A percentile compares a stretch with the other conserved stretches of the same genome.
phyloP scores from a whole-genome alignment of 2,113 vertebrate species.

The Addax nasomaculatus region DNA sequence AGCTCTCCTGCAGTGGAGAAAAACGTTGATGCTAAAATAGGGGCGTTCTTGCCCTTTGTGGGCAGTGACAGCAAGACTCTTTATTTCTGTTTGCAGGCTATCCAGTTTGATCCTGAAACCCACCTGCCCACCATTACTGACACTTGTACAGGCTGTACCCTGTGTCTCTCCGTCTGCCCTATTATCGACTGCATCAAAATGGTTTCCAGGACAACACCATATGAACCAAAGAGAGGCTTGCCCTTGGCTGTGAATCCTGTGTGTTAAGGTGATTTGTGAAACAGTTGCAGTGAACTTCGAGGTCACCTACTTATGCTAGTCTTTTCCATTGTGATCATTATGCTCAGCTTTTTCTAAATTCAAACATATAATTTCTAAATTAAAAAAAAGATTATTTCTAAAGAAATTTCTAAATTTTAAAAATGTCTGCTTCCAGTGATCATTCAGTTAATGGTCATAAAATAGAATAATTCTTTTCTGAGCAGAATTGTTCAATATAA shows the following conservation, averaged over 20 bases:
- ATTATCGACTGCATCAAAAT: slow-evolving; percentile 96
- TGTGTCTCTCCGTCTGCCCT: slow-evolving; percentile 94
- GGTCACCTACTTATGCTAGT: slow-evolving; percentile 67
- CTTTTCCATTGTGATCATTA: slow-evolving; percentile 70
- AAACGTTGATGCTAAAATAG: slow-evolving; percentile 30
- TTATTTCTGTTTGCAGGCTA: slow-evolving; percentile 87
- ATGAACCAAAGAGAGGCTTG: slow-evolving; percentile 89
- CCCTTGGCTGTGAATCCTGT: slow-evolving; percentile 83
- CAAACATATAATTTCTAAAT: background rate
- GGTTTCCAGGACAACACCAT: slow-evolving; percentile 89
- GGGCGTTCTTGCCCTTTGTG: slow-evolving; percentile 64
- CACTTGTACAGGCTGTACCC: slow-evolving; percentile 93
- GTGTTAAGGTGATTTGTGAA: slow-evolving; percentile 76
- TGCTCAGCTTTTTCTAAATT: slow-evolving; percentile 66
- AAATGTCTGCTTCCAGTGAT: background rate
- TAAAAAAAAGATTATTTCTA: background rate
- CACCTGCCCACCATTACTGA: slow-evolving; percentile 90
- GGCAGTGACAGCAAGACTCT: slow-evolving; percentile 61
- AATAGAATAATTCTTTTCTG: slow-evolving; percentile 75
- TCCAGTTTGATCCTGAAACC: slow-evolving; percentile 90
- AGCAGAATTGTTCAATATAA: slow-evolving; percentile 47
- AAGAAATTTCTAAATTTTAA: background rate
- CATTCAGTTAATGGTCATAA: slow-evolving; percentile 40
- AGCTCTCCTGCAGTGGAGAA: slow-evolving; percentile 4
- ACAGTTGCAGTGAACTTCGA: slow-evolving; percentile 45